phyloP scores from a whole-genome alignment of 2,888 invertebrate species.

The Eucera pruinosa region DNA sequence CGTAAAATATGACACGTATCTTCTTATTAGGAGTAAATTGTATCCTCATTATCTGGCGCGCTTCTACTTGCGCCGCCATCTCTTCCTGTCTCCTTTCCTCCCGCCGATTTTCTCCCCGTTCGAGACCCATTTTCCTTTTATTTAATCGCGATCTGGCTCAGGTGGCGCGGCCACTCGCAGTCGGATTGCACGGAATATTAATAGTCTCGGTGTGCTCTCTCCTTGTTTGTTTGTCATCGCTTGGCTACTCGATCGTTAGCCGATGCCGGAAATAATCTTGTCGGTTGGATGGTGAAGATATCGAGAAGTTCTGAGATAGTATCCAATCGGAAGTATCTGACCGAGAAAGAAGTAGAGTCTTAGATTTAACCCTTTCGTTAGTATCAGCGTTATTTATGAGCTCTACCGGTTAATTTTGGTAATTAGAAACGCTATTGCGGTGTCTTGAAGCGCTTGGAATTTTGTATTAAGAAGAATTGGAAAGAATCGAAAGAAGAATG shows the following conservation, averaged over 20 bases:
- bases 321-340: not conserved
- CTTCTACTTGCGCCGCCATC: conserved; percentile 35
- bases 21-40: conserved; percentile 83
- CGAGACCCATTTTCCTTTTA: conserved; percentile 36
- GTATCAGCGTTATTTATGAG: no score
- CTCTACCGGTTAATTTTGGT: no score
- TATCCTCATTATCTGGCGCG: conserved; percentile 77
- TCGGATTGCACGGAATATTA: conserved; percentile 30
- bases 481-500: no score
- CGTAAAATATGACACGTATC: conserved; percentile 82
- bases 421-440: no score
- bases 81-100: not conserved
- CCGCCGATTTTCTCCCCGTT: no score
- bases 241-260: not conserved
- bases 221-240: not conserved
- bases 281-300: not conserved
- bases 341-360: not conserved
- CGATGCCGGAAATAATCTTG: not conserved
- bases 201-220: conserved; percentile 1
- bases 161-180: conserved; percentile 40
- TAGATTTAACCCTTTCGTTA: no score
- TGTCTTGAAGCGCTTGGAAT: no score
- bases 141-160: conserved; percentile 42
- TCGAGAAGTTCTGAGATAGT: not conserved
- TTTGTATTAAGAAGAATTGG: no score